phyloP scores from a whole-genome alignment of 2,888 invertebrate genomes.

The Tetragnatha montana region DNA sequence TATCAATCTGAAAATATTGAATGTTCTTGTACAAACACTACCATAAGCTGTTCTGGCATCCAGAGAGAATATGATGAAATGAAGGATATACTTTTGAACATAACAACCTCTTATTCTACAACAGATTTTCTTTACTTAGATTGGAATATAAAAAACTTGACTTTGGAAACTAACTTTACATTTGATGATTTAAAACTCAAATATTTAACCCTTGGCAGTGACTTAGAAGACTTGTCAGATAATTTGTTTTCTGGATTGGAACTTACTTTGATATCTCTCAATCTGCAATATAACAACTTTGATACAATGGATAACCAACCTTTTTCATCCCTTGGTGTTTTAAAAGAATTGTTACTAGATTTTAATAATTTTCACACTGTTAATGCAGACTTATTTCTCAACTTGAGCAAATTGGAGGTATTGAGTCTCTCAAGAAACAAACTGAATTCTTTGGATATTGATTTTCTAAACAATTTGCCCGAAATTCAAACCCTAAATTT shows the following conservation, averaged over 20 bases:
- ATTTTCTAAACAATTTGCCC: constrained; percentile 27
- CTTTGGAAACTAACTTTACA: neutral
- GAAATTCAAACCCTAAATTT: constrained; percentile 23
- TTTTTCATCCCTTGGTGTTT: constrained; percentile 16
- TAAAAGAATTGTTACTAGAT: constrained; percentile 23
- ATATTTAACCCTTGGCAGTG: constrained; percentile 20
- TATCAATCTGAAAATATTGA: constrained; percentile 23
- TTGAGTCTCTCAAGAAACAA: constrained; percentile 26
- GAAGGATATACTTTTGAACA: constrained; percentile 10
- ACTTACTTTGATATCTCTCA: constrained; percentile 5
- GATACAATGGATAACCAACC: constrained; percentile 4
- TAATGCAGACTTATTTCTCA: constrained; percentile 2
- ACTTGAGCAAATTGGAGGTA: constrained; percentile 30
- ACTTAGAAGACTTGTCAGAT: neutral
- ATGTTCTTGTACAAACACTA: constrained; percentile 9
- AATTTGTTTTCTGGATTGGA: constrained; percentile 19
- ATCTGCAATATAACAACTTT: constrained; percentile 27
- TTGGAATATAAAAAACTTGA: constrained; percentile 27
- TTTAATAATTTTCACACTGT: constrained; percentile 5
- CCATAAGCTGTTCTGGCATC: constrained; percentile 26
- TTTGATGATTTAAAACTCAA: constrained; percentile 18
- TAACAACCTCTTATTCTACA: constrained; percentile 3
- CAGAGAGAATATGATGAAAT: neutral
- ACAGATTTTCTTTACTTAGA: constrained; percentile 5
- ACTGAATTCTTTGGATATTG: neutral